A percentile compares a stretch with the other conserved stretches of the same genome.
Evolutionary conservation across 1,140 invertebrate genomes (phyloP).

Genomic region (Nixonia krombeini): DNA sequence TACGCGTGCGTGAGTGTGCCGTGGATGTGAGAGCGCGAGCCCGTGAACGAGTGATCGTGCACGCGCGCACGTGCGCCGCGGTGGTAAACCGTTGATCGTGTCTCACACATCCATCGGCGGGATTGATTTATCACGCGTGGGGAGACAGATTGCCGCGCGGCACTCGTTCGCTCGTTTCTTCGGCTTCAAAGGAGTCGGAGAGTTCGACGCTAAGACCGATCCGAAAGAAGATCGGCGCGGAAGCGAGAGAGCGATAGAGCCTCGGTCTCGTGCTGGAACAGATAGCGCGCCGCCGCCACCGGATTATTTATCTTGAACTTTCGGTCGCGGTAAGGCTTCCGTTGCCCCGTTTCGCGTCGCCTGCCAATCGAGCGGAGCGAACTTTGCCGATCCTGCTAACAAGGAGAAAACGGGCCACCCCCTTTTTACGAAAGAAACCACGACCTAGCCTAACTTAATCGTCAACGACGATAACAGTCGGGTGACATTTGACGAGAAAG

Average conservation of each 20-base stretch:
- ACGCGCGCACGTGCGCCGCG: slow-evolving; percentile 1
- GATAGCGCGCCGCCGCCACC: no score
- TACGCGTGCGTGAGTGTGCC: neutral
- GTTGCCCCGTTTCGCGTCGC: slow-evolving; percentile 38
- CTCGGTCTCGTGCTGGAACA: slow-evolving; percentile 31
- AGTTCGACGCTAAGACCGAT: no score
- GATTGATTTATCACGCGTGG: slow-evolving; percentile 67
- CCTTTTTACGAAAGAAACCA: no score
- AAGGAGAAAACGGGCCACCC: no score
- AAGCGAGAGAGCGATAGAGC: slow-evolving; percentile 13
- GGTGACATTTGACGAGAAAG: no score
- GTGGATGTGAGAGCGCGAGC: neutral
- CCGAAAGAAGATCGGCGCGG: slow-evolving; percentile 9
- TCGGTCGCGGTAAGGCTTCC: no score
- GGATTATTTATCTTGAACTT: slow-evolving; percentile 13
- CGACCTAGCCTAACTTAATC: neutral
- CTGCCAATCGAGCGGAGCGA: slow-evolving; percentile 33
- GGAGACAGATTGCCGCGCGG: slow-evolving; percentile 60
- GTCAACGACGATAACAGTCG: no score
- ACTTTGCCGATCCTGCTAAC: no score
- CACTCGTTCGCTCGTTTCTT: slow-evolving; percentile 2
- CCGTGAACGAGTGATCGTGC: neutral
- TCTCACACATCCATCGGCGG: slow-evolving; percentile 57
- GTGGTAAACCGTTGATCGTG: slow-evolving; percentile 45
- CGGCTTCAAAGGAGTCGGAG: no score